phyloP scores from a whole-genome alignment of 1,140 invertebrate genomes.

The Ditylenchus dipsaci region DNA sequence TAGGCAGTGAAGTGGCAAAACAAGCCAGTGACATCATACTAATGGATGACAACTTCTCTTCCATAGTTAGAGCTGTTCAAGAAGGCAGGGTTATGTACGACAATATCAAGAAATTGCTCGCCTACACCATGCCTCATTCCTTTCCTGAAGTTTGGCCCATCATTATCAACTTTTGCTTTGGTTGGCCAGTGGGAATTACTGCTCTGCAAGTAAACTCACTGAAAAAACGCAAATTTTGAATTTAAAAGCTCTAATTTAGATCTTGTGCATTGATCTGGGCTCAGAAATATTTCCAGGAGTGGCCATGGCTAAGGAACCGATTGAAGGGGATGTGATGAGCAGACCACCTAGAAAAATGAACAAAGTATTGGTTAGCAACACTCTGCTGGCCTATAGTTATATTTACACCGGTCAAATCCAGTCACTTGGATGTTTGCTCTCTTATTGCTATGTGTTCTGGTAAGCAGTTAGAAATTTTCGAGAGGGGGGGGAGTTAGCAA shows the following conservation, averaged over 20 bases:
- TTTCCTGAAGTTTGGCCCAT: conserved; percentile 38
- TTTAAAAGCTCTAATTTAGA: conserved; percentile 54
- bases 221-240: conserved; percentile 16
- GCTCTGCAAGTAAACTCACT: too few relatives aligned
- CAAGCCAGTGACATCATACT: conserved; percentile 60
- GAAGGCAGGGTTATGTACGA: conserved; percentile 60
- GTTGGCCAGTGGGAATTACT: conserved; percentile 38
- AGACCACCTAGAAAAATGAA: conserved; percentile 56
- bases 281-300: conserved; percentile 60
- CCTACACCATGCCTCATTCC: conserved; percentile 52
- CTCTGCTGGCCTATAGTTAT: conserved; percentile 37
- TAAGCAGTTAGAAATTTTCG: too few relatives aligned
- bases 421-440: conserved; percentile 39
- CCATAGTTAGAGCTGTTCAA: conserved; percentile 55
- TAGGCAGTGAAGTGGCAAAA: conserved; percentile 43
- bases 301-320: conserved; percentile 60
- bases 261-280: conserved; percentile 50
- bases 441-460: conserved; percentile 43
- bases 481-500: too few relatives aligned
- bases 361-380: conserved; percentile 52
- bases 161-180: conserved; percentile 37
- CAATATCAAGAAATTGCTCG: conserved; percentile 61
- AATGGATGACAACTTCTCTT: conserved; percentile 58
- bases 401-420: conserved; percentile 33
- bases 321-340: conserved; percentile 47